Base-by-base conservation (phyloP, 2,888 invertebrate species). In the Hemicrepidius hirtus region DNA sequence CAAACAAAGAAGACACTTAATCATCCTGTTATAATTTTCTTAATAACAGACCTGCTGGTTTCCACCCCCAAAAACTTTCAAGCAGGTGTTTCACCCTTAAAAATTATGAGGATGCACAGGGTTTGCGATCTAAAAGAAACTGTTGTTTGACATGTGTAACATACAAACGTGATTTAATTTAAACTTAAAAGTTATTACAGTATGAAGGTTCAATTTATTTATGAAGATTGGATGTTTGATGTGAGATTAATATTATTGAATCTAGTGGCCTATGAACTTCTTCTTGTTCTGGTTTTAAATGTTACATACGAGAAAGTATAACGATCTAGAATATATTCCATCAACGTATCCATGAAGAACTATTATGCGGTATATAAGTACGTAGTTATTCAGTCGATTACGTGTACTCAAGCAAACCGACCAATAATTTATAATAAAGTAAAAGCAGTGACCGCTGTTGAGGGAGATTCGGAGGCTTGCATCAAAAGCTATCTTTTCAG, bases 401-500 rank as follows among this genome's bases (percentile, higher is more conserved):
- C 67, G 63, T 72, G 37, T 40, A 63, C 68, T 66, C 40, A 70
- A 57, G 66, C 57, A 53, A 68, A 71, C 67, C 72, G 74, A 71
- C 73, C 68, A 69, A 74, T 75, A 76, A 74, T 70, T 76, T 75
- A 75, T 76, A 76, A 68, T 75, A 75, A 74, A 72, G 72, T 74
- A 74, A 74, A 75, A 68, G 69, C 69, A 71, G 67, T 74, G 74
- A 75, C 75, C 68, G 73, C 71, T 71, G 20, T 59, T 24, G 37
- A 75, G 64, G 49, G 68, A 73, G 71, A 72, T 76, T 72, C 66
- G 76, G 75, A 77, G 73, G 74, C 74, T 76, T 71, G 74, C 73
- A 76, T 80, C 78, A 79, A 66, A 77, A 74, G 67, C 50, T 71
- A 71, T 76, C 80, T 79, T 79, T 80, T 80, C 80, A 79, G 76